Conservation (phyloP, 2,113 vertebrate genomes). For the Cnemophilus loriae region DNA sequence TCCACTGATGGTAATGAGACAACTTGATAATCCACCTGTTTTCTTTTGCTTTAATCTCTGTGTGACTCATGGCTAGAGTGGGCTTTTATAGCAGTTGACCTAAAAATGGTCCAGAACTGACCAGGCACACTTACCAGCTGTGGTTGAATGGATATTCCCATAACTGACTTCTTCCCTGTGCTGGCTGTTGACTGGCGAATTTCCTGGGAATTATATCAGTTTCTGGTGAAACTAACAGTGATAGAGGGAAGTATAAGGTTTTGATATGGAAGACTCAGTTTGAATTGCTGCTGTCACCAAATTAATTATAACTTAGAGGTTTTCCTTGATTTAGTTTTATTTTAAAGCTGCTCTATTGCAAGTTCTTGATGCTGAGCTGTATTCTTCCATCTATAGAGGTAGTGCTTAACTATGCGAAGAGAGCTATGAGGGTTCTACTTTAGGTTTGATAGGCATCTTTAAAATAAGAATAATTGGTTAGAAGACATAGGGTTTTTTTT, state of each 20-base stretch:
- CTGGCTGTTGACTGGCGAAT: neutral
- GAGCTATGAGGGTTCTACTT: neutral
- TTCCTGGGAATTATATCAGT: neutral
- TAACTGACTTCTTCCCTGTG: neutral
- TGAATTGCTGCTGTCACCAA: neutral
- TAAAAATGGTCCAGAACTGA: neutral
- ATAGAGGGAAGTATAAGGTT: neutral
- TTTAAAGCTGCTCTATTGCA: neutral
- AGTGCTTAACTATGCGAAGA: neutral
- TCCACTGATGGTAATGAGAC: neutral
- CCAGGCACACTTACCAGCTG: neutral
- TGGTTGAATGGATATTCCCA: neutral
- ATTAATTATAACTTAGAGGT: neutral
- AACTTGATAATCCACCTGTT: neutral
- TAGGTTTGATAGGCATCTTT: neutral
- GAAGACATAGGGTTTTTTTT: neutral
- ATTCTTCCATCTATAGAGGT: fast-evolving
- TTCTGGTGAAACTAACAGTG: neutral
- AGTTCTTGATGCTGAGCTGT: neutral
- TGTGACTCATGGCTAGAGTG: neutral
- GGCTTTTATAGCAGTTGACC: neutral
- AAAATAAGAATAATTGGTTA: neutral
- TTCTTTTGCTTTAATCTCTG: neutral
- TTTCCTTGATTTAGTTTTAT: neutral
- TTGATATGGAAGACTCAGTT: neutral